A percentile compares a stretch with the other conserved stretches of the same genome.
phyloP scores from a whole-genome alignment of 2,888 invertebrate species.

The Frankliniella intonsa region DNA sequence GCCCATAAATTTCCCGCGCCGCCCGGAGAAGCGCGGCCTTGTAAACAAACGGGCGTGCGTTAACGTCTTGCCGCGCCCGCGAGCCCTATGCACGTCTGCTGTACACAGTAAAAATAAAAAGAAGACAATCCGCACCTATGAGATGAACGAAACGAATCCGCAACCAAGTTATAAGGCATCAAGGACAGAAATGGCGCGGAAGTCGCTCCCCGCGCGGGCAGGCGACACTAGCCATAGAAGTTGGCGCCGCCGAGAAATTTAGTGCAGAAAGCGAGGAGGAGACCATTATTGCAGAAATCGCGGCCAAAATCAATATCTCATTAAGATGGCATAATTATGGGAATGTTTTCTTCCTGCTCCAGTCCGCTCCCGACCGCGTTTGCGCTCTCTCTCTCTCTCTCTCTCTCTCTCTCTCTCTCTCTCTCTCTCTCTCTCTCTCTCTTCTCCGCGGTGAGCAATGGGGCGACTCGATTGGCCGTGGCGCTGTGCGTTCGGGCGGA shows the following conservation, averaged over 20 bases:
- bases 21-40: too few species aligned
- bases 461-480: too few species aligned
- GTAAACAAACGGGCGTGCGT: too few species aligned
- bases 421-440: too few species aligned
- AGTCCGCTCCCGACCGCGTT: neutral
- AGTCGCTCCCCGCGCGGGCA: neutral
- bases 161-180: neutral
- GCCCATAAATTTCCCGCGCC: too few species aligned
- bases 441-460: too few species aligned
- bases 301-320: slow-evolving; percentile 19
- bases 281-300: neutral
- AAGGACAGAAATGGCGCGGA: neutral
- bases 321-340: neutral
- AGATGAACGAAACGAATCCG: too few species aligned
- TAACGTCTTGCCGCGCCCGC: too few species aligned
- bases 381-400: neutral
- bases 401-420: too few species aligned
- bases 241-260: neutral
- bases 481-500: too few species aligned
- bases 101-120: too few species aligned
- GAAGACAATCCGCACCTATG: neutral
- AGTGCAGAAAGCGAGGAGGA: neutral
- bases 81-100: too few species aligned
- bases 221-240: neutral
- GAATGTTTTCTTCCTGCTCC: neutral